Percentiles rank a stretch among this genome's conserved stretches.
Evolutionary conservation across 2,888 invertebrate species (phyloP).

Genomic region (Agrochola circellaris): DNA sequence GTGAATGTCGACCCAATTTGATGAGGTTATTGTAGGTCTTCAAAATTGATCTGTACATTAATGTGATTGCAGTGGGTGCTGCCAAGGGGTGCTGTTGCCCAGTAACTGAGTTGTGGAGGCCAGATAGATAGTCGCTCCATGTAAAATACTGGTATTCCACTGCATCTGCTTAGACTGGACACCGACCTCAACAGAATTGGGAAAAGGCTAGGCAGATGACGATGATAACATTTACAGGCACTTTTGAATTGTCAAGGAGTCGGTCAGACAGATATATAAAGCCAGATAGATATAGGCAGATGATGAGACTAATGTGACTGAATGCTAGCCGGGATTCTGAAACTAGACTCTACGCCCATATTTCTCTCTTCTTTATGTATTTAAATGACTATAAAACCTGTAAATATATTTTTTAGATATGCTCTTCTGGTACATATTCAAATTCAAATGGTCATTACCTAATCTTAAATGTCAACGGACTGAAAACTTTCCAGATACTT

Average conservation of each 20-base stretch:
- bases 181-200: no score
- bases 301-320: no score
- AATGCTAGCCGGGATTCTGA: no score
- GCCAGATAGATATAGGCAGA: no score
- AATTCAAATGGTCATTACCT: conserved; percentile 3
- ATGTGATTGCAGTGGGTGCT: neutral
- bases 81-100: neutral
- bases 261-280: no score
- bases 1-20: conserved; percentile 5
- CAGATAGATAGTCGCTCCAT: neutral
- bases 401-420: neutral
- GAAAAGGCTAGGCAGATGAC: neutral
- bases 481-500: conserved; percentile 8
- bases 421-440: neutral
- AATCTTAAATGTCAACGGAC: conserved; percentile 18
- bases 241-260: no score
- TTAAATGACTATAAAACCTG: no score
- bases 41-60: neutral
- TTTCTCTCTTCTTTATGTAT: no score
- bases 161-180: neutral
- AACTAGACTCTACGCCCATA: no score
- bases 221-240: no score
- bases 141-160: neutral
- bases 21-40: conserved; percentile 10
- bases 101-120: neutral